Base-by-base conservation (phyloP, 1,140 invertebrate species). In the Drosophila guanche region DNA sequence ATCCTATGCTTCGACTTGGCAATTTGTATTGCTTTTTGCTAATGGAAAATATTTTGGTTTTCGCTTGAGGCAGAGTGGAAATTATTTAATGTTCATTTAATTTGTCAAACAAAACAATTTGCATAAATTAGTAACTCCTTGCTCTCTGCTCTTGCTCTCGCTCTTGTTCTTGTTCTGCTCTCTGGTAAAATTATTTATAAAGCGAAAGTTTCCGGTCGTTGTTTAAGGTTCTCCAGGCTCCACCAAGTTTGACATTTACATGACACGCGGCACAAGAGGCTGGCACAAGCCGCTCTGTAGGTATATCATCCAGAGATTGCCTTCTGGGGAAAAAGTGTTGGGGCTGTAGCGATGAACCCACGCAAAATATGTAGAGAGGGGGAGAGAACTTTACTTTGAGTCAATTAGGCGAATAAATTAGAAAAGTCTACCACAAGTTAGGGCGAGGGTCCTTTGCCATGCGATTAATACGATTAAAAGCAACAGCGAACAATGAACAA, bases 341-440 rank as follows among this genome's bases (percentile, higher is more conserved):
- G 33, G 33, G 10, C 1, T 12, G 5, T 27, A 27, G 25, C 25
- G 61, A 66, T 54, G 61, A 50, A 40, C 29, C 25, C 20, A 50
- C 25, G 67, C 45, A 27, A 54, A 67, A 67, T 55, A 72, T 71
- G 48, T 72, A 37, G 59, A 12, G 16, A 20, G 5, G 4, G 52
- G 23, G 23, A 43, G 16, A 22, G 62, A 66, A 75, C 59, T 73
- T 63, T 27, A 63, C 56, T 71, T 79, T 70, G 47, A 67, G 65
- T 75, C 70, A 79, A 84, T 83, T 76, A 79, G 65, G 61, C 51
- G 71, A 79, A 84, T 83, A 85, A 79, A 84, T 84, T 79, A 79
- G 69, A 69, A 76, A 79, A 74, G 53, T 59, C 41, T 45, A 75
- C 61, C 73, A 61, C 57, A 59, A 72, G 66, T 62, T 54, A 54